phyloP scores from a whole-genome alignment of 2,113 vertebrate species.

The Sander lucioperca region DNA sequence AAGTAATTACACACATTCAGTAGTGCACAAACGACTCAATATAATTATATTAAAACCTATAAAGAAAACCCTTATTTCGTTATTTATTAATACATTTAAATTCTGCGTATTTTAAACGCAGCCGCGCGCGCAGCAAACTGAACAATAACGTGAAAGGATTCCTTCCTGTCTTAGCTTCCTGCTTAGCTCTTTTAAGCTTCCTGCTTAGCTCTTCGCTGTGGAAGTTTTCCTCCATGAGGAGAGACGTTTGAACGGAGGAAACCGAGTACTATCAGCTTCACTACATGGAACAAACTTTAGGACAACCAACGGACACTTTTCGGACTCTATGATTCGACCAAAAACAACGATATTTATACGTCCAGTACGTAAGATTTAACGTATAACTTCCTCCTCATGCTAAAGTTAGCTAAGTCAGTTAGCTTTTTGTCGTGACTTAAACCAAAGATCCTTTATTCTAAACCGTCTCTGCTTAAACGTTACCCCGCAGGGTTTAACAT shows the following conservation, averaged over 20 bases:
- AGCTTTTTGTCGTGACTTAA: slow-evolving; percentile 27
- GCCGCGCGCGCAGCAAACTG: neutral
- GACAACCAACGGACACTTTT: neutral
- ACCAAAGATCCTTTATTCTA: too few relatives aligned
- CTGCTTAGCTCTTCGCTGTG: slow-evolving; percentile 1
- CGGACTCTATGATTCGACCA: slow-evolving; percentile 54
- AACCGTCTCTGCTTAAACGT: too few relatives aligned
- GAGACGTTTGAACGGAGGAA: neutral
- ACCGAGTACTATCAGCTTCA: too few relatives aligned
- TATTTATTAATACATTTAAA: too few relatives aligned
- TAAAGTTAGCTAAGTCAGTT: slow-evolving; percentile 37
- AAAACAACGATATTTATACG: neutral
- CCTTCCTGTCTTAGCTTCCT: neutral
- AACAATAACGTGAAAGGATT: neutral
- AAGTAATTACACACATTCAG: neutral
- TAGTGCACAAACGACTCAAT: neutral
- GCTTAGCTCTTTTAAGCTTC: slow-evolving; percentile 31
- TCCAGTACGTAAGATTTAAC: slow-evolving; percentile 25
- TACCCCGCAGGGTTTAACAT: neutral
- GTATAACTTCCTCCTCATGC: neutral
- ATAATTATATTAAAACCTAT: too few relatives aligned
- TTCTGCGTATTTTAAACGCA: neutral
- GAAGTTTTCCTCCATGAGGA: neutral
- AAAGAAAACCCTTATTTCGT: too few relatives aligned
- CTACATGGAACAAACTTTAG: neutral